Evolutionary conservation across 2,797 vertebrate species (phyloP), one percentile per base, ranked within the genome.

Genomic region (Argya squamiceps): DNA sequence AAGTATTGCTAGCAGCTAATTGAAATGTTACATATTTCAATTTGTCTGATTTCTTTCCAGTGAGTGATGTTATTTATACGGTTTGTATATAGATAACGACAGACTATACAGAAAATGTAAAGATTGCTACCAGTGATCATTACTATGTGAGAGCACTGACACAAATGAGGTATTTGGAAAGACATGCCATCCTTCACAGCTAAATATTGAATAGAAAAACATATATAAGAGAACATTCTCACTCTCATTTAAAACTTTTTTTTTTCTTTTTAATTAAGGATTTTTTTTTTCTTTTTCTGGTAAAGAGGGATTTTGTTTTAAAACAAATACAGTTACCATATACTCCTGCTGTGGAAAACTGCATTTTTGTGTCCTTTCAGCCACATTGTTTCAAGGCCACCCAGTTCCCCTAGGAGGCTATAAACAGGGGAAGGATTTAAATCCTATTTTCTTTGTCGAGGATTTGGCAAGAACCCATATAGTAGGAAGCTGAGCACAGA

Each of bases 401-500:
- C n/a, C 41, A 87, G 94, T 95, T 95, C 90, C 89, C 95, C 55
- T 81, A 91, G 91, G 95, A 97, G 75, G 82, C 88, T 96, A 93
- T 92, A 96, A 96, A 96, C 96, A 76, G 96, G 91, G 81, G 67
- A 91, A 97, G 94, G 97, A 98, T 98, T 98, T 98, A 97, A 98
- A 97, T 94, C 94, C 96, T 86, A 68, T 91, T 97, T 91, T 92
- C 96, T 98, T 97, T 97, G 95, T 94, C 30, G 2, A 96, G 93
- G 93, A 87, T 97, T 97, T 96, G 95, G 94, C 94, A 91, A 43
- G 90, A 97, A 88, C 96, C 96, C 97, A 97, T 96, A 82, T 97
- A 97, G 97, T 96, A 97, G 96, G 92, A 97, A 96, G 97, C 96
- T 96, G 93, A 97, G 91, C 94, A 92, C 74, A 86, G 95, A 97